These are phyloP conservation scores for Octopus bimaculoides DNA, from an alignment of 1,140 invertebrate species.

Conservation along the genomic window DNA sequence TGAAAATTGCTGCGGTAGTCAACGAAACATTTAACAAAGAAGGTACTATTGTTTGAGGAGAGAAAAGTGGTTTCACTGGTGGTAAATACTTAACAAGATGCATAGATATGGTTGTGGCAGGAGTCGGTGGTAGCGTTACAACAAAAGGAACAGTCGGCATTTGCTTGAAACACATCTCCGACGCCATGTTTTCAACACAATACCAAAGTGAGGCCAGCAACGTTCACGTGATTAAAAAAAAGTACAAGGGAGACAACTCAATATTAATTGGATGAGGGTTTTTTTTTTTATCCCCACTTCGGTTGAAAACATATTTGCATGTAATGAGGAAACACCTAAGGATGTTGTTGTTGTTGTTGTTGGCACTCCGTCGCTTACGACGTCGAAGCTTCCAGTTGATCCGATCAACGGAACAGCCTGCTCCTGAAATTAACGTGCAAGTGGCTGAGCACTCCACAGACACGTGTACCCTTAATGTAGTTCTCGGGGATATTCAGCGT, in stretches of 20 bases:
- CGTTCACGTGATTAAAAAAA: background rate
- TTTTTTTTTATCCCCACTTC: too few relatives aligned
- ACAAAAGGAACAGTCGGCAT: background rate
- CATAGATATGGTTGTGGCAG: background rate
- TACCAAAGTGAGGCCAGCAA: constrained; percentile 8
- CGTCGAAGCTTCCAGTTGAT: too few relatives aligned
- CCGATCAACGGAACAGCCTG: too few relatives aligned
- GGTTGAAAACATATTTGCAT: too few relatives aligned
- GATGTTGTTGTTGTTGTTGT: too few relatives aligned
- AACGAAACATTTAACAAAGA: background rate
- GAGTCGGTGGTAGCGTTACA: background rate
- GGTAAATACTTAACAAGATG: background rate
- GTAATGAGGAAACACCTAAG: too few relatives aligned
- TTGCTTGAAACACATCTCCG: background rate
- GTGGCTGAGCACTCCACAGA: too few relatives aligned
- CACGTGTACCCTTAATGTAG: too few relatives aligned
- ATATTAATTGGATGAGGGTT: too few relatives aligned
- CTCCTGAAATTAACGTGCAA: too few relatives aligned
- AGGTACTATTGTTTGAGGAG: background rate
- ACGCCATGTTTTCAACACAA: constrained; percentile 11
- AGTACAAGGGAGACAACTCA: constrained; percentile 7
- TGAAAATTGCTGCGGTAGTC: background rate
- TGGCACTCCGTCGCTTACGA: too few relatives aligned
- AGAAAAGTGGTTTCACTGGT: background rate
- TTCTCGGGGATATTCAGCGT: too few relatives aligned